Conservation (phyloP, 2,797 vertebrate species). For the Lindbergichthys nudifrons region DNA sequence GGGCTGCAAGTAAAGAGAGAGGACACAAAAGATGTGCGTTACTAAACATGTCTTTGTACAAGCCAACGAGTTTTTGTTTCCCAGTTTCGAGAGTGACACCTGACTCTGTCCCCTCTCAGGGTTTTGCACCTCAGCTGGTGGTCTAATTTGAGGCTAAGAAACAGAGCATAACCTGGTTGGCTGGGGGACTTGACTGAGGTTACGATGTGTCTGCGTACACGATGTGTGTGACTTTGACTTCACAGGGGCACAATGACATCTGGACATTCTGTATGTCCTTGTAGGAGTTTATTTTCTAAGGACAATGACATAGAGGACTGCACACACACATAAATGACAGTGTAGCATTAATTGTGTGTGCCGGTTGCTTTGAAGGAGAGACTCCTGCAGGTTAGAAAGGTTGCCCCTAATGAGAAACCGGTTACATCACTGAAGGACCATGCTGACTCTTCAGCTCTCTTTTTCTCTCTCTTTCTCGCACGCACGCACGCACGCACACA, state of each 20-base stretch:
- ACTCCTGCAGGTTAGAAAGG: conserved; percentile 62
- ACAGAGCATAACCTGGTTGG: conserved; percentile 20
- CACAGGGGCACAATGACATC: conserved; percentile 74
- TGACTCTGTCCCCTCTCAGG: conserved; percentile 14
- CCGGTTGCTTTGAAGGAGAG: conserved; percentile 49
- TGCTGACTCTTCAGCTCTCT: conserved; percentile 8
- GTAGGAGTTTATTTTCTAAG: conserved; percentile 48
- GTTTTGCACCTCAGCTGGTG: conserved; percentile 38
- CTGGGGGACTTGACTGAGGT: conserved; percentile 26
- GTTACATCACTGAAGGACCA: conserved; percentile 58
- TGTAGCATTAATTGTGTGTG: conserved; percentile 28
- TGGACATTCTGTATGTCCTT: conserved; percentile 48
- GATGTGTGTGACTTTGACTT: conserved; percentile 39
- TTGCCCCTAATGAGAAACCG: conserved; percentile 55
- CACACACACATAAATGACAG: conserved; percentile 37
- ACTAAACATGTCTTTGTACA: conserved; percentile 23
- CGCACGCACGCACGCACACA: conserved; percentile 1
- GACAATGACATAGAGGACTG: conserved; percentile 30
- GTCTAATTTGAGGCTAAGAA: conserved; percentile 55
- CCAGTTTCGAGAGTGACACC: conserved; percentile 10
- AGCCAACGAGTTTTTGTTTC: conserved; percentile 1
- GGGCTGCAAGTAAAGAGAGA: conserved; percentile 83
- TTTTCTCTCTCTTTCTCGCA: conserved; percentile 5
- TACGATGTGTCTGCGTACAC: neutral
- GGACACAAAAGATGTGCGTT: conserved; percentile 16